These are phyloP conservation scores for Micronisus gabar DNA, from an alignment of 2,113 vertebrate genomes.

Conservation along the genomic window DNA sequence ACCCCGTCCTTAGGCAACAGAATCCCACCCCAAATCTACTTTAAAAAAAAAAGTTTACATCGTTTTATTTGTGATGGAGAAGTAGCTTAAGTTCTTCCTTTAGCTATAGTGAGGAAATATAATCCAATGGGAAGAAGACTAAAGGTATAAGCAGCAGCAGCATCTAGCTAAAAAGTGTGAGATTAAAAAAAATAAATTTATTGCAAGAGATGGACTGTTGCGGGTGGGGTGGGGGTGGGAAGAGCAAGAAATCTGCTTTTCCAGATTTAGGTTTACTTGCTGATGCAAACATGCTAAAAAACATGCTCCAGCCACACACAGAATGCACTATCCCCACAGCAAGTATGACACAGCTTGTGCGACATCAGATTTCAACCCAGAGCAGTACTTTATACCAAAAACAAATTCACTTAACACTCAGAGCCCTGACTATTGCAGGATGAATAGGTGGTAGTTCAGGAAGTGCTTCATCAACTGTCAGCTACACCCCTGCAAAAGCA, in stretches of 20 bases:
- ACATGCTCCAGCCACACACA: background rate
- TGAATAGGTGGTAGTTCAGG: background rate
- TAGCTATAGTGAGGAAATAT: background rate
- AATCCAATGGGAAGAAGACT: background rate
- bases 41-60: background rate
- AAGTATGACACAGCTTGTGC: background rate
- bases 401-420: background rate
- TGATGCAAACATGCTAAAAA: background rate
- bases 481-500: background rate
- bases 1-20: background rate
- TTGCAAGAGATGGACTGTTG: background rate
- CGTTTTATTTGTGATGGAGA: background rate
- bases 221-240: fast-evolving
- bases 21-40: background rate
- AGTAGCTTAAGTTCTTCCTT: background rate
- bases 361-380: background rate
- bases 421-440: background rate
- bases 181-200: background rate
- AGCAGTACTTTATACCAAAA: background rate
- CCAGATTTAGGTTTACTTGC: background rate
- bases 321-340: background rate
- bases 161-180: background rate
- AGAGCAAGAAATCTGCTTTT: background rate
- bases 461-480: background rate
- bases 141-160: background rate